Percentiles rank a stretch among this genome's conserved stretches.
Conservation (phyloP, 2,888 invertebrate genomes). For the Drosophila anceps region DNA sequence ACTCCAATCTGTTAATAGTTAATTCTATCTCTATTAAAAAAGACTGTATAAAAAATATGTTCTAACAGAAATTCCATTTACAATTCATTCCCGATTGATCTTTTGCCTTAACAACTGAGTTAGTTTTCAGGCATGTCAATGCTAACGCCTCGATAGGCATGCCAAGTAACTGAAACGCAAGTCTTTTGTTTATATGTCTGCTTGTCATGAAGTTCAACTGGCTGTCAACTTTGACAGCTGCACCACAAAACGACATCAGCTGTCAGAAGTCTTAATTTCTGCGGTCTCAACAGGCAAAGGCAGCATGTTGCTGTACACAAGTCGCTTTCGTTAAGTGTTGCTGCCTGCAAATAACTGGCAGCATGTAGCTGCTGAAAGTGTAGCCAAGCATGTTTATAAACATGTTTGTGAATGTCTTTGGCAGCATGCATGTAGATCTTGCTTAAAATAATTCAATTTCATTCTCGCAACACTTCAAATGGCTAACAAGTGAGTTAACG, state of each 20-base stretch:
- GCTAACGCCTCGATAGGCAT: neutral
- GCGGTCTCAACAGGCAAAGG: neutral
- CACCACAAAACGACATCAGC: neutral
- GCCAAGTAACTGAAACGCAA: neutral
- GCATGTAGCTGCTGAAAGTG: slow-evolving; percentile 40
- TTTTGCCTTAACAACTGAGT: neutral
- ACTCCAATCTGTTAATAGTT: too few relatives aligned
- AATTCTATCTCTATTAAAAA: too few relatives aligned
- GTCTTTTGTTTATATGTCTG: neutral
- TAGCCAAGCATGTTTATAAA: slow-evolving; percentile 8
- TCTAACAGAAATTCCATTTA: neutral
- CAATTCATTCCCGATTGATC: rapidly evolving
- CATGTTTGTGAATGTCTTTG: neutral
- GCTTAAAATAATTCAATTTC: neutral
- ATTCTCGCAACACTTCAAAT: slow-evolving; percentile 14
- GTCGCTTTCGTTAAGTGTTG: slow-evolving; percentile 67
- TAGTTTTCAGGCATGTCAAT: neutral
- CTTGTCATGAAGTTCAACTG: neutral
- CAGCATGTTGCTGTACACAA: slow-evolving; percentile 20
- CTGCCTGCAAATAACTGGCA: neutral
- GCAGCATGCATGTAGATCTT: neutral
- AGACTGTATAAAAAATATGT: too few relatives aligned
- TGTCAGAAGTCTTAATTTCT: neutral
- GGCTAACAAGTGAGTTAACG: slow-evolving; percentile 59
- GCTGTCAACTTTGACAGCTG: slow-evolving; percentile 12